phyloP scores from a whole-genome alignment of 35 echinoderm and acorn worm species.

The Acanthaster planci region DNA sequence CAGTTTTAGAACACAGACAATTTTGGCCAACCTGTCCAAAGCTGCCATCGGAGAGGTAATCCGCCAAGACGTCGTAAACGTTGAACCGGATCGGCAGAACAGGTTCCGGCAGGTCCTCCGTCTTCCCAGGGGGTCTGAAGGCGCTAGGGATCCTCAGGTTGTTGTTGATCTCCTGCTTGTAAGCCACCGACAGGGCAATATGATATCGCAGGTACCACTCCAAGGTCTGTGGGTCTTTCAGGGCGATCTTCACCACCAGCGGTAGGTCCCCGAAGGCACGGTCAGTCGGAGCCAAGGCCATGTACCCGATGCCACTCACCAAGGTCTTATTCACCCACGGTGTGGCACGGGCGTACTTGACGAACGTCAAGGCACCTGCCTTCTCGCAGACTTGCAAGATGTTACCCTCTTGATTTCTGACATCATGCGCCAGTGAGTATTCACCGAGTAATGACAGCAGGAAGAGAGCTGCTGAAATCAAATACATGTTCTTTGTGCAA shows the following conservation, averaged over 20 bases:
- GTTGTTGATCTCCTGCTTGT: neutral
- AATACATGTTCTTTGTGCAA: too few species aligned
- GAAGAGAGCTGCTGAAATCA: too few species aligned
- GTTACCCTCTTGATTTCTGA: neutral
- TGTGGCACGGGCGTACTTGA: constrained; percentile 15
- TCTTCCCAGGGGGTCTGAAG: constrained; percentile 39
- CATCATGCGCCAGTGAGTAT: too few species aligned
- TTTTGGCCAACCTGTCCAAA: constrained; percentile 16
- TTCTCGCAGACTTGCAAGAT: constrained; percentile 33
- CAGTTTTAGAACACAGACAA: too few species aligned
- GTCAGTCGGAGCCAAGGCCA: constrained; percentile 31
- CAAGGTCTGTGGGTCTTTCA: constrained; percentile 23
- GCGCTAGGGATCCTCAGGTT: constrained; percentile 50
- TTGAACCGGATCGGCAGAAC: constrained; percentile 39
- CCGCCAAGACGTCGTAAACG: constrained; percentile 23
- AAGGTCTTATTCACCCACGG: constrained; percentile 43
- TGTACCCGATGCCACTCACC: neutral
- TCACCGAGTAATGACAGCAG: too few species aligned
- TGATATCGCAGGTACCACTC: constrained; percentile 62
- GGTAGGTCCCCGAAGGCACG: constrained; percentile 41
- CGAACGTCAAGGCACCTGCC: constrained; percentile 24
- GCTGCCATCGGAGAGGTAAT: neutral
- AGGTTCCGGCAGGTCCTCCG: constrained; percentile 6
- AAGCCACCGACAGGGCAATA: constrained; percentile 29
- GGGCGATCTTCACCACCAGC: neutral